Percentiles rank a stretch among this genome's conserved stretches.
These are phyloP conservation scores for Cryptotis parvus DNA, from an alignment of 2,113 vertebrate genomes.

Conservation along the genomic window DNA sequence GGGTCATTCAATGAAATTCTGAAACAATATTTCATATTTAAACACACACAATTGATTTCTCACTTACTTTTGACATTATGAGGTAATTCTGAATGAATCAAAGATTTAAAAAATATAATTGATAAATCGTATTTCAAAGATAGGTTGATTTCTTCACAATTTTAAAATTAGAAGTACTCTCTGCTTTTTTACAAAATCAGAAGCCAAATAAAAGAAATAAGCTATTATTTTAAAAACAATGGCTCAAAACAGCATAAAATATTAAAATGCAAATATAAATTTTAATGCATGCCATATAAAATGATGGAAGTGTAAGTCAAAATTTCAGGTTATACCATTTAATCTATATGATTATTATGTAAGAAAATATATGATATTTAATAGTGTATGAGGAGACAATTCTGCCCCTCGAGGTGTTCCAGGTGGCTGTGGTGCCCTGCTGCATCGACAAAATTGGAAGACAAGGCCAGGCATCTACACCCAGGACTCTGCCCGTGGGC, in stretches of 20 bases:
- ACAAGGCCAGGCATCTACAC: too few relatives aligned
- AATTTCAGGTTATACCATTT: not conserved
- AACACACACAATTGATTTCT: not conserved
- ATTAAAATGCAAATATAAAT: not conserved
- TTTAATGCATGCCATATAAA: not conserved
- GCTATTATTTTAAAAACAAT: too few relatives aligned
- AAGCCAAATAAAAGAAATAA: not conserved
- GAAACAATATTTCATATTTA: not conserved
- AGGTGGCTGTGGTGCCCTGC: too few relatives aligned
- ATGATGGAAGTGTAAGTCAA: too few relatives aligned
- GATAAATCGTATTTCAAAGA: constrained; percentile 35
- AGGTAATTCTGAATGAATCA: constrained; percentile 43
- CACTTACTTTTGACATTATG: not conserved
- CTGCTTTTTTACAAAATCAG: not conserved
- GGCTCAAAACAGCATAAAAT: constrained; percentile 20
- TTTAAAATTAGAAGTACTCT: not conserved
- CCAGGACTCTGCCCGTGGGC: too few relatives aligned
- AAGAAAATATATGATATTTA: not conserved
- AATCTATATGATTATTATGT: not conserved
- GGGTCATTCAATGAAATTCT: constrained; percentile 29
- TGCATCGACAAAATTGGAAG: too few relatives aligned
- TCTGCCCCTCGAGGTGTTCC: too few relatives aligned
- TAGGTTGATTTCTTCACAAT: not conserved
- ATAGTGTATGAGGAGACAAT: not conserved
- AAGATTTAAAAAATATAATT: constrained; percentile 41